phyloP scores from a whole-genome alignment of 2,113 vertebrate genomes.

The Parotia lawesii region DNA sequence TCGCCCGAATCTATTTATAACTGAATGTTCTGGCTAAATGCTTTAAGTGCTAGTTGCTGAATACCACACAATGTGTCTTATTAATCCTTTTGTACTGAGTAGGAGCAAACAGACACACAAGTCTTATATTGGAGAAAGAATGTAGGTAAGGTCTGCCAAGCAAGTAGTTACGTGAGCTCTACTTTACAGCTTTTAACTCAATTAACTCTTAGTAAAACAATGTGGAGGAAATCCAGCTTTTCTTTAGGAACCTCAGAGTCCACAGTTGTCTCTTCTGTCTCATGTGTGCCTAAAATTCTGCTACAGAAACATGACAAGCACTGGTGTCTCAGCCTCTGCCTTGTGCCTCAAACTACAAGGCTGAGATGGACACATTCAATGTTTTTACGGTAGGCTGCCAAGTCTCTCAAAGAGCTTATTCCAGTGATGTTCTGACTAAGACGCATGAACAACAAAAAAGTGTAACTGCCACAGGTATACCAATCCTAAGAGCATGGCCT shows the following conservation, averaged over 20 bases:
- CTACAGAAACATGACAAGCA: accelerated
- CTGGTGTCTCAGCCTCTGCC: background rate
- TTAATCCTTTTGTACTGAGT: background rate
- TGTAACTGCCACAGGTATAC: background rate
- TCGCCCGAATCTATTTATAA: background rate
- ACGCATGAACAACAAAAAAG: background rate
- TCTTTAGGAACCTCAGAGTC: background rate
- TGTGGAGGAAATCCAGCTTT: background rate
- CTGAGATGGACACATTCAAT: background rate
- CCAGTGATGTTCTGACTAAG: background rate
- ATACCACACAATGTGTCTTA: background rate
- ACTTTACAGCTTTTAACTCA: background rate
- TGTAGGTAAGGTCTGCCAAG: background rate
- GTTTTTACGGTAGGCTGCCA: background rate
- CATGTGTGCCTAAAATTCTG: background rate
- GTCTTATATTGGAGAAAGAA: background rate
- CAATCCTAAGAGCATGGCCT: background rate
- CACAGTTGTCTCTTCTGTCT: background rate
- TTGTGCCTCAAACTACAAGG: background rate
- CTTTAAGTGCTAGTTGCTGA: background rate
- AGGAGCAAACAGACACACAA: background rate
- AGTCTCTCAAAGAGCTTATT: background rate
- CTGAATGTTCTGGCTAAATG: background rate
- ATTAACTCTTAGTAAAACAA: background rate
- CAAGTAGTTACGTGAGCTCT: background rate